A percentile compares a stretch with the other conserved stretches of the same genome.
Conservation (phyloP, 2,888 invertebrate species). For the Scaptodrosophila latifasciaeformis region DNA sequence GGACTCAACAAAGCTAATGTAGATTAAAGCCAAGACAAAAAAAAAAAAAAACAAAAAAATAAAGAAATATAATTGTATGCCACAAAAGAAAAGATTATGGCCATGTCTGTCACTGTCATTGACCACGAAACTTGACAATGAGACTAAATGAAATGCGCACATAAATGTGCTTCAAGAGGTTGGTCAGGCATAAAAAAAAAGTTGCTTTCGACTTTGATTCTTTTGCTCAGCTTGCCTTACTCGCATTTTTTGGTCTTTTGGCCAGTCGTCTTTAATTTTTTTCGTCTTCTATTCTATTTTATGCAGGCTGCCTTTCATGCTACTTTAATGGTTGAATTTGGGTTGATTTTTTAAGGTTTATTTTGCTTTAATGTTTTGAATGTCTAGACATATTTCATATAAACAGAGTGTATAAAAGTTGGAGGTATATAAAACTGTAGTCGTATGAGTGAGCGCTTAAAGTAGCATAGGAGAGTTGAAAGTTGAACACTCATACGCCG, state of each 20-base stretch:
- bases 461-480: slow-evolving; percentile 37
- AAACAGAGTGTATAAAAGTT: slow-evolving; percentile 24
- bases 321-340: slow-evolving; percentile 33
- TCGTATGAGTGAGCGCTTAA: slow-evolving; percentile 11
- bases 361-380: slow-evolving; percentile 35
- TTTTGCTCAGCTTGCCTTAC: no score
- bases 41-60: not conserved
- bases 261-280: no score
- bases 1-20: not conserved
- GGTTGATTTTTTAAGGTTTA: no score
- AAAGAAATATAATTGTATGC: no score
- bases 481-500: slow-evolving; percentile 41
- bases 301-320: slow-evolving; percentile 9
- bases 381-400: slow-evolving; percentile 58
- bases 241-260: no score
- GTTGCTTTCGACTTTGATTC: no score
- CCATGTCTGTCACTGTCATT: not conserved
- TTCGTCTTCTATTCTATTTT: no score
- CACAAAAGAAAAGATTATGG: no score
- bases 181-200: not conserved
- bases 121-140: not conserved
- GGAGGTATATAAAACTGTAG: not conserved
- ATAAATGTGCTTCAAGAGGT: no score
- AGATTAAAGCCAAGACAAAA: not conserved
- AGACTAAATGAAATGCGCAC: no score